These are phyloP conservation scores for Botrylloides violaceus DNA, from an alignment of 23 tunicate genomes.

Conservation along the genomic window DNA sequence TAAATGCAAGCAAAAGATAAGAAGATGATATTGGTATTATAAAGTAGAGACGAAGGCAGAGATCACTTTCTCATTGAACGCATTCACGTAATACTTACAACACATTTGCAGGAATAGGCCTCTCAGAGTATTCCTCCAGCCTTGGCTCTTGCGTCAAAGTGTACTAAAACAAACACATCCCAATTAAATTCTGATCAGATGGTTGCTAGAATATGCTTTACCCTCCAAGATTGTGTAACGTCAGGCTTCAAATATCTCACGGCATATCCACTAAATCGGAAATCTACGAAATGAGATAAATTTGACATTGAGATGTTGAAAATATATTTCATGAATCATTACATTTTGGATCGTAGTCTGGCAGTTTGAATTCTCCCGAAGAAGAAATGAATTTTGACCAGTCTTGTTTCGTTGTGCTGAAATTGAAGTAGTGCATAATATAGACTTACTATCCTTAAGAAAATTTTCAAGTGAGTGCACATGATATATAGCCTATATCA, in stretches of 20 bases:
- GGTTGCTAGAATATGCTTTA: no score
- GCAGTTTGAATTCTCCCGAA: constrained; percentile 63
- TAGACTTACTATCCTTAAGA: no score
- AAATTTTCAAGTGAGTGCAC: no score
- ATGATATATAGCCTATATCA: no score
- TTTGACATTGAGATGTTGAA: neutral
- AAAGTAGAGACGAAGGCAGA: neutral
- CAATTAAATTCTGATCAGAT: no score
- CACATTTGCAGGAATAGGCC: constrained; percentile 82
- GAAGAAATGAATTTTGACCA: constrained; percentile 84
- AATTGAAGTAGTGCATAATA: no score
- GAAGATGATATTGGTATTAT: no score
- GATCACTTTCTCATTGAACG: neutral
- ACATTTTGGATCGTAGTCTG: constrained; percentile 53
- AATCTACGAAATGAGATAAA: constrained; percentile 1
- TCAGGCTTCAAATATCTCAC: constrained; percentile 78
- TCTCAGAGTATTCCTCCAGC: constrained; percentile 67
- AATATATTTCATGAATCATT: neutral
- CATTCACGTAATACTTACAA: constrained; percentile 42
- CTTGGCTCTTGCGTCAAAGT: constrained; percentile 82
- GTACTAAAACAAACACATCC: constrained; percentile 15
- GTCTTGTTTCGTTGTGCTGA: constrained; percentile 39
- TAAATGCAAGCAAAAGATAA: no score
- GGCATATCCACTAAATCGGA: constrained; percentile 86
- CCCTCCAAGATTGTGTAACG: constrained; percentile 68